These are phyloP conservation scores for Corapipo altera DNA, from an alignment of 2,113 vertebrate genomes.

Conservation along the genomic window DNA sequence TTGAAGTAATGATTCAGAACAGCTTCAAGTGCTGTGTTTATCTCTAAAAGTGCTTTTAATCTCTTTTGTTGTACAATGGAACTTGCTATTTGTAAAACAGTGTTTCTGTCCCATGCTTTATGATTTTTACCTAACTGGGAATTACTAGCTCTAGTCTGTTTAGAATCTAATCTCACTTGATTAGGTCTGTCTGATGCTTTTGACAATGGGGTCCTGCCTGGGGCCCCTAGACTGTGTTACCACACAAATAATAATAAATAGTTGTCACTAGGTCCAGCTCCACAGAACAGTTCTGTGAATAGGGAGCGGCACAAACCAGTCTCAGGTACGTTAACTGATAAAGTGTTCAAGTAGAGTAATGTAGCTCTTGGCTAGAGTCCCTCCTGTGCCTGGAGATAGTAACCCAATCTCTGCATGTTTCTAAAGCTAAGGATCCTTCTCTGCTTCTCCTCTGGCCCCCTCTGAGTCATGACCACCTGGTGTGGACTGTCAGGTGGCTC, in stretches of 20 bases:
- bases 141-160: not conserved
- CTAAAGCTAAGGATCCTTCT: not conserved
- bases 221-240: not conserved
- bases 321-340: not conserved
- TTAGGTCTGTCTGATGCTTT: not conserved
- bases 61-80: not conserved
- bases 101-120: not conserved
- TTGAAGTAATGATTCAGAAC: not conserved
- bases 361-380: constrained; percentile 25
- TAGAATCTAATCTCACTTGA: not conserved
- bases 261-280: not conserved
- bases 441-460: not conserved
- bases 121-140: constrained; percentile 38
- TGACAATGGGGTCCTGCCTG: not conserved
- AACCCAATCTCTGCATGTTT: not conserved
- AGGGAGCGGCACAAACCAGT: not conserved
- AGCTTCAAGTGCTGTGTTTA: not conserved
- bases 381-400: not conserved
- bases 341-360: not conserved
- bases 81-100: not conserved
- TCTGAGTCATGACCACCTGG: not conserved
- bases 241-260: constrained; percentile 15
- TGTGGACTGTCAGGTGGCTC: not conserved
- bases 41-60: not conserved
- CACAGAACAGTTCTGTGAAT: not conserved